These are phyloP conservation scores for Oxygymnocypris stewartii DNA, from an alignment of 2,113 vertebrate species.

Conservation along the genomic window DNA sequence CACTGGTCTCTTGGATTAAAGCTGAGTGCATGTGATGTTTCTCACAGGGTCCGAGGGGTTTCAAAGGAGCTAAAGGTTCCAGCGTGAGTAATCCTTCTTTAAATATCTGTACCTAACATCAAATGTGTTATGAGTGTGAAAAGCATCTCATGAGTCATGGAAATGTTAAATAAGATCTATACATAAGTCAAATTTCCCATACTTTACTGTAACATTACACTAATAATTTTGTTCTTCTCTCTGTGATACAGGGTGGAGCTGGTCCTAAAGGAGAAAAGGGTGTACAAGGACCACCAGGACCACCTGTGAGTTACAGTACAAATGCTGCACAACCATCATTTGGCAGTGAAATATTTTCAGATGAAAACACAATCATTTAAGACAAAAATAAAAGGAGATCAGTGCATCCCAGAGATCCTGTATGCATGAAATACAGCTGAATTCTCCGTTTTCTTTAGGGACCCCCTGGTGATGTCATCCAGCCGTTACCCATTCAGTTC, in stretches of 20 bases:
- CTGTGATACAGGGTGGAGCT: constrained; percentile 74
- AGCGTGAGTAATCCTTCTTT: constrained; percentile 71
- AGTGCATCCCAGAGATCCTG: background rate
- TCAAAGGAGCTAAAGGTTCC: constrained; percentile 89
- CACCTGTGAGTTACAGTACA: constrained; percentile 74
- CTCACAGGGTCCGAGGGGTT: constrained; percentile 80
- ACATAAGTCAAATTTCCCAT: background rate
- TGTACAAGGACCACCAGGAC: constrained; percentile 78
- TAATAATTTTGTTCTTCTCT: background rate
- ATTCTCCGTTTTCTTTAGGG: constrained; percentile 70
- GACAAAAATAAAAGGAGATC: no score
- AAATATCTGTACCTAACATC: background rate
- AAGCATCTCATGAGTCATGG: background rate
- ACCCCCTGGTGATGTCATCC: constrained; percentile 87
- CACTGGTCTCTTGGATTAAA: background rate
- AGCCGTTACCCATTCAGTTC: constrained; percentile 87
- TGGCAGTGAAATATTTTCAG: no score
- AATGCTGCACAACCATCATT: background rate
- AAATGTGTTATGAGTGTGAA: background rate
- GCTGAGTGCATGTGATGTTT: constrained; percentile 1
- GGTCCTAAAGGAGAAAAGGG: constrained; percentile 90
- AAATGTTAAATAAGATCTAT: background rate
- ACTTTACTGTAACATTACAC: background rate
- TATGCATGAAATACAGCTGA: background rate
- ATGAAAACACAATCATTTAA: no score